Evolutionary conservation across 2,888 invertebrate genomes (phyloP), one percentile per base, ranked within the genome.

Genomic region (Trichogramma evanescens): DNA sequence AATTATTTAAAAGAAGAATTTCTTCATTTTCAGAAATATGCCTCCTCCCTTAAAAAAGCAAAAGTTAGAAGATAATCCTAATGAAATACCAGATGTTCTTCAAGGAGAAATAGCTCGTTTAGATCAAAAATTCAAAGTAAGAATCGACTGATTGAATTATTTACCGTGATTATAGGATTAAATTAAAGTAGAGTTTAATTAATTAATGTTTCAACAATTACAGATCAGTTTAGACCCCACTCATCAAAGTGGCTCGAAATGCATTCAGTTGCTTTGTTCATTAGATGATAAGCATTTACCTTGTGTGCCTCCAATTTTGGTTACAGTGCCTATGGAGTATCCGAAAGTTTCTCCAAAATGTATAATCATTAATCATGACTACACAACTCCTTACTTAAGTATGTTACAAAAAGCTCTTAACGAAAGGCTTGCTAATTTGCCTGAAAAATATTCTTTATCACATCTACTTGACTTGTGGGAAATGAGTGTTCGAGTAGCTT

Each of bases 91-190:
- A 0, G 92, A 95, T 70, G 88, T 93, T 1, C 79, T 97, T 2
- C 95, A 96, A 77, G 94, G 95, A 26, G 96, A 97, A 83, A 92
- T 96, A 51, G 95, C 95, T 0, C 83, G 95, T 45, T 80, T 96
- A 9, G 94, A 95, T 78, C 89, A 89, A 62, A 85, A 94, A 66
- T 97, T 96, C 71, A 93, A 93, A 82, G 93, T 89, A 68, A 44
- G 6, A 52, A 52, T 50, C 56, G 4, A 6, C 6, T 38, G 8
- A 13, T 42, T 13, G 3, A 56, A 40, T 49, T 44, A 49, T n/a
- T 46, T 52, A 44, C 5, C 5, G 41, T 43, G 8, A 44, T 46
- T 10, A 56, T 49, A 54, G 43, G 8, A 41, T 3, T 4, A 10
- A 44, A 39, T 26, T 49, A 1, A 39, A 26, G 26, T 26, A 26